These are phyloP conservation scores for Sylvietta virens DNA, from an alignment of 2,113 vertebrate genomes.

Conservation along the genomic window DNA sequence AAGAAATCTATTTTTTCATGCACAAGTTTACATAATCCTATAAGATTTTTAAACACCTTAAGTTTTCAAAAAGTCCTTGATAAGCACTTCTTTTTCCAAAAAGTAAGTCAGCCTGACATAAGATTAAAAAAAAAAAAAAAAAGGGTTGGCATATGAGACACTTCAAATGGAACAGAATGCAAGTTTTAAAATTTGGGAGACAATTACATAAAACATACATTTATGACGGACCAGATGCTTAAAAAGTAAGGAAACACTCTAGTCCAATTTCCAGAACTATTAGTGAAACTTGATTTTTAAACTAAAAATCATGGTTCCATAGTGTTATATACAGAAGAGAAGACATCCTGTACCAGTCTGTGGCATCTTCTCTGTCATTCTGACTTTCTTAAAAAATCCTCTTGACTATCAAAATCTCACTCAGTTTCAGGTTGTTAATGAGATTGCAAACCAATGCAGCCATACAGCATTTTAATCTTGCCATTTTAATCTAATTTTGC, in stretches of 20 bases:
- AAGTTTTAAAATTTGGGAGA: not conserved
- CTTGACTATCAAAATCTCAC: not conserved
- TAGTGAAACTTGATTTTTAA: not conserved
- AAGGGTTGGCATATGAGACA: not conserved
- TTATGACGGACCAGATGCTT: not conserved
- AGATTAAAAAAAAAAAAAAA: not conserved
- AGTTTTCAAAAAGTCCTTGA: not conserved
- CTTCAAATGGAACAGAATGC: not conserved
- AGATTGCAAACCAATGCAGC: not conserved
- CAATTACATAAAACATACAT: not conserved
- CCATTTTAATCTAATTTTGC: not conserved
- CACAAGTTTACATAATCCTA: not conserved
- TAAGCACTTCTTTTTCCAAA: not conserved
- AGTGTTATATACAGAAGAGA: not conserved
- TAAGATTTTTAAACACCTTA: not conserved
- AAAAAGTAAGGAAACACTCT: not conserved
- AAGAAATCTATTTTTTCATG: not conserved
- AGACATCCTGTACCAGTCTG: not conserved
- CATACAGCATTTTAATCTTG: not conserved
- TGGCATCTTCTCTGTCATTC: not conserved
- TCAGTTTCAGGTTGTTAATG: not conserved
- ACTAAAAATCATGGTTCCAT: not conserved
- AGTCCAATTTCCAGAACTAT: not conserved
- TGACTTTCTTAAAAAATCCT: not conserved
- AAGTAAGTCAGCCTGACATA: not conserved